Evolutionary conservation across 64 coral and sea anemone genomes (phyloP).

Genomic region (Anthopleura sola): DNA sequence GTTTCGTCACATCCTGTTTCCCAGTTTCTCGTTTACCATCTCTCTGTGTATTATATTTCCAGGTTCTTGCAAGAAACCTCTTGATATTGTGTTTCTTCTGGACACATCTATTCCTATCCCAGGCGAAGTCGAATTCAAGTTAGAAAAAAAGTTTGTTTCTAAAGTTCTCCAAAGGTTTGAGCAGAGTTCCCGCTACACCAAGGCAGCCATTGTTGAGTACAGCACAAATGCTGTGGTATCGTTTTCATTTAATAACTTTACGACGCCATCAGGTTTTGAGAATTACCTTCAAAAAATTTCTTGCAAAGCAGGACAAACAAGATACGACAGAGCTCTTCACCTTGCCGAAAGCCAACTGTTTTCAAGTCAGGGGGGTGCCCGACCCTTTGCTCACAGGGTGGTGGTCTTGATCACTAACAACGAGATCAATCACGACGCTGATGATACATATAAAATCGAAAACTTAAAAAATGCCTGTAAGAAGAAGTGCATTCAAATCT

Average conservation of each 20-base stretch:
- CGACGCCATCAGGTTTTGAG: background rate
- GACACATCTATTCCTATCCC: background rate
- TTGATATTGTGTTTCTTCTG: conserved; percentile 5
- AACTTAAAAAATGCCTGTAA: background rate
- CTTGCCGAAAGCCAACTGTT: background rate
- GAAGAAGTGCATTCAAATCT: background rate
- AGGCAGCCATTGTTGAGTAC: conserved; percentile 4
- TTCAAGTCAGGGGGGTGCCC: background rate
- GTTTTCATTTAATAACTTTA: conserved; percentile 17
- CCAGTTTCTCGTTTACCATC: background rate
- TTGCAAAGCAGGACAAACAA: background rate
- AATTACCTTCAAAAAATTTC: background rate
- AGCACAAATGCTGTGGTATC: background rate
- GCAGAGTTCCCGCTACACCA: background rate
- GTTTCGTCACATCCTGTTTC: too few relatives aligned
- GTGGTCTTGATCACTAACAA: conserved; percentile 2
- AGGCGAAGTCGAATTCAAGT: background rate
- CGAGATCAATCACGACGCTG: background rate
- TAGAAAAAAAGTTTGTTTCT: background rate
- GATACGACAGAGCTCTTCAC: conserved; percentile 5
- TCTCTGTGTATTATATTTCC: background rate
- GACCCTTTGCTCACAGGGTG: conserved; percentile 9
- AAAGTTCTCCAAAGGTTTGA: background rate
- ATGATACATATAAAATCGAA: background rate
- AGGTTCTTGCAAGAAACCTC: conserved; percentile 13